phyloP scores from a whole-genome alignment of 2,888 invertebrate genomes.

The Perdita meconis region DNA sequence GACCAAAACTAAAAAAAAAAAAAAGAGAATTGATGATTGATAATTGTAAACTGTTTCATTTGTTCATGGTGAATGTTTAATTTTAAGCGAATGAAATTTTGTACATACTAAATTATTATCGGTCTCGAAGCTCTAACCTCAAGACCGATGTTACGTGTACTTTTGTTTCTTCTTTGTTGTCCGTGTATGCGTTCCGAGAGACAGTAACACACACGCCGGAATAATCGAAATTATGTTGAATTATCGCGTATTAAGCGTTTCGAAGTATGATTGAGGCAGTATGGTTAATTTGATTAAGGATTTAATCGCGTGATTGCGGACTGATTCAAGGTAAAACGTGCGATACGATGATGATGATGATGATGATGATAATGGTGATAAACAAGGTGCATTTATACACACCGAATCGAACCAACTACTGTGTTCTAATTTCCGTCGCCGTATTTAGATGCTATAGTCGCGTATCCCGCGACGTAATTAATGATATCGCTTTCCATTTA shows the following conservation, averaged over 20 bases:
- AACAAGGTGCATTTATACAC: constrained; percentile 61
- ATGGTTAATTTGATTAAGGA: constrained; percentile 72
- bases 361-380: constrained; percentile 59
- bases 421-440: constrained; percentile 45
- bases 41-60: constrained; percentile 32
- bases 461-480: constrained; percentile 9
- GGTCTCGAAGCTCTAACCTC: constrained; percentile 64
- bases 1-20: constrained; percentile 63
- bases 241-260: constrained; percentile 68
- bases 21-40: too few species aligned
- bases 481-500: constrained; percentile 17
- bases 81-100: constrained; percentile 76
- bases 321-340: constrained; percentile 72
- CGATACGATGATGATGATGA: constrained; percentile 45
- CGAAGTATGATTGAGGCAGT: constrained; percentile 67
- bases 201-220: constrained; percentile 60
- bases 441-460: constrained; percentile 41
- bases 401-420: constrained; percentile 41
- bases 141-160: constrained; percentile 57
- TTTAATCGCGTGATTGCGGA: constrained; percentile 76
- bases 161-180: constrained; percentile 59
- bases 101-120: constrained; percentile 81
- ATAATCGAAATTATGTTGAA: constrained; percentile 68
- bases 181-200: constrained; percentile 47
- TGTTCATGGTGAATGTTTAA: constrained; percentile 70